A percentile compares a stretch with the other conserved stretches of the same genome.
Evolutionary conservation across 2,888 invertebrate species (phyloP).

Genomic region (Apodemia hepburni): DNA sequence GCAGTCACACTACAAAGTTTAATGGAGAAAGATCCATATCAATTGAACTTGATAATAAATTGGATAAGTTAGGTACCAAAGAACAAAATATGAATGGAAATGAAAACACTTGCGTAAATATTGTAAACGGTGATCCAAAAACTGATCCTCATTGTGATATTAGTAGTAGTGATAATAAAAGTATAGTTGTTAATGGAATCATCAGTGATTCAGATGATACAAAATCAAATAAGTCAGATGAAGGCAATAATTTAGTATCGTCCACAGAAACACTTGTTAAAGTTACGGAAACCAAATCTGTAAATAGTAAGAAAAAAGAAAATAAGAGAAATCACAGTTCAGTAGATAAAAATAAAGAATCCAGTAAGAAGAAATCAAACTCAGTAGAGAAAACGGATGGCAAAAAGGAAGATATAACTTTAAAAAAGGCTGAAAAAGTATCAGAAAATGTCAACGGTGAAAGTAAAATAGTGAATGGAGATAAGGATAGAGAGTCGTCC

Average conservation of each 20-base stretch:
- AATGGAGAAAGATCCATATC: conserved; percentile 57
- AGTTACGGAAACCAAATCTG: conserved; percentile 45
- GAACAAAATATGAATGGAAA: conserved; percentile 69
- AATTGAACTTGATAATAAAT: conserved; percentile 50
- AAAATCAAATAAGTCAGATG: conserved; percentile 64
- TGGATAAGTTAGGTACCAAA: conserved; percentile 66
- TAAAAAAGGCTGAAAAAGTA: conserved; percentile 42
- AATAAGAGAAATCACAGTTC: conserved; percentile 50
- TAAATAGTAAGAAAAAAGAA: conserved; percentile 58
- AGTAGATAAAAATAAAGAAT: conserved; percentile 49
- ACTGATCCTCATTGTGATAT: conserved; percentile 75
- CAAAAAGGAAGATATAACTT: conserved; percentile 43
- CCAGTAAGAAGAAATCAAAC: conserved; percentile 51
- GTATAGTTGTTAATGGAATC: conserved; percentile 74
- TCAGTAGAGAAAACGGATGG: conserved; percentile 44
- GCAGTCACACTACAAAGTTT: conserved; percentile 46
- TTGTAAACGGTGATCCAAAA: conserved; percentile 66
- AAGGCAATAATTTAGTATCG: conserved; percentile 42
- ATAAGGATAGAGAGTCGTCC: conserved; percentile 65
- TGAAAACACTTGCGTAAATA: conserved; percentile 48
- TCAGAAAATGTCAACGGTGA: conserved; percentile 55
- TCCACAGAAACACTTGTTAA: conserved; percentile 45
- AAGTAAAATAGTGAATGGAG: conserved; percentile 57
- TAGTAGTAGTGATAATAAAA: conserved; percentile 74
- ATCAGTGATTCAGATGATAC: conserved; percentile 63